Base-by-base conservation (phyloP, 2,797 vertebrate species). In the Denticeps clupeoides region DNA sequence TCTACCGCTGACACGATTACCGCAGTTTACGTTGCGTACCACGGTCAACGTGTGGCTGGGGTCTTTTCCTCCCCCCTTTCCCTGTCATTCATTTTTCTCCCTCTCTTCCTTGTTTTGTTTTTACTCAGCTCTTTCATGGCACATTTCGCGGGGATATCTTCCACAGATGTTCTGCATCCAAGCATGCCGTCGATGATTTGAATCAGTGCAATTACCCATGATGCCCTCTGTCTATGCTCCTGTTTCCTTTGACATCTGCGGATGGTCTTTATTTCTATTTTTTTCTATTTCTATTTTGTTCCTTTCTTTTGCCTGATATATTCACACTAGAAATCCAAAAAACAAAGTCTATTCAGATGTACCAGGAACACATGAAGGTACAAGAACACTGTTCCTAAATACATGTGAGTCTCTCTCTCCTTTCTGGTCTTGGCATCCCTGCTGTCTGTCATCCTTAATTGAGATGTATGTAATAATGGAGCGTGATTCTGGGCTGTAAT, bases 101-200 rank as follows among this genome's bases (percentile, higher is more conserved):
- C 8, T 16, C 8, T 16, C n/a, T n/a, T n/a, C n/a, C n/a, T n/a
- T n/a, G 16, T 9, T 37, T 19, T 37, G 33, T 37, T 33, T 19
- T 37, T 33, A 33, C 48, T 45, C 43, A n/a, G 11, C 59, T 64
- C 44, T 54, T 69, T 64, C 51, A 69, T 49, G 63, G 50, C 56
- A 61, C 61, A 70, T 64, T 62, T 59, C 38, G 12, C 51, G 41
- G 61, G 55, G 61, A 70, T 68, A 68, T 68, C 51, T 66, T 45
- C 41, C 59, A 72, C 70, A 72, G 65, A 69, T 72, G 67, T 68
- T 72, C 41, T 38, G 41, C 33, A 41, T 60, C 51, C 40, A 22
- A 45, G 55, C 58, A 47, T 47, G 50, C 43, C 53, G 35, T 29
- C 26, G 24, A 27, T 32, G 10, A 53, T 47, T 48, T 40, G 40